Evolutionary conservation across 1,140 invertebrate species (phyloP).

Genomic region (Psix sp.): DNA sequence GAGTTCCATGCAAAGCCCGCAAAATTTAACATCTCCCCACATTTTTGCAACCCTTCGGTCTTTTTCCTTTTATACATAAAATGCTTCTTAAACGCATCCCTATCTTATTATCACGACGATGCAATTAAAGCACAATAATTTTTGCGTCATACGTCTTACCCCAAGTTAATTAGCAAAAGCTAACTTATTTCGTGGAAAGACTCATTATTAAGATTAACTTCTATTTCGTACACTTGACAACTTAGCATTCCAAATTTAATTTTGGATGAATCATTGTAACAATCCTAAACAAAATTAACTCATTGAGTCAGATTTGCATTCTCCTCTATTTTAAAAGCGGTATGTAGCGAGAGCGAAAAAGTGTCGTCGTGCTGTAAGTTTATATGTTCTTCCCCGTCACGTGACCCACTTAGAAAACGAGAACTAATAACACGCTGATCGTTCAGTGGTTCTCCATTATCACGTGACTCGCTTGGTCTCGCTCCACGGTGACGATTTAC

Average conservation of each 20-base stretch:
- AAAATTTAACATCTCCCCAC: conserved; percentile 51
- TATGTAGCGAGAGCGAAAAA: no score
- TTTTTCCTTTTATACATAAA: conserved; percentile 47
- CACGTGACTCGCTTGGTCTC: no score
- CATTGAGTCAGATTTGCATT: no score
- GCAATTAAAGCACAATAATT: conserved; percentile 53
- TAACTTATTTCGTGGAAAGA: conserved; percentile 31
- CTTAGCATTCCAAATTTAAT: neutral
- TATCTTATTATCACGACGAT: conserved; percentile 32
- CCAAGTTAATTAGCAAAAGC: conserved; percentile 37
- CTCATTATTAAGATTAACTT: conserved; percentile 25
- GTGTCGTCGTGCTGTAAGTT: no score
- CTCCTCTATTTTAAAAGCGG: no score
- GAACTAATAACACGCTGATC: no score
- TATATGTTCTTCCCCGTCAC: no score
- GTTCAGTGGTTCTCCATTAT: no score
- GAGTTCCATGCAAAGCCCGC: conserved; percentile 43
- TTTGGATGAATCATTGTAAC: neutral
- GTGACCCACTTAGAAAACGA: no score
- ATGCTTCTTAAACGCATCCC: conserved; percentile 55
- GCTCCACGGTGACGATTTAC: no score
- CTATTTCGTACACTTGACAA: conserved; percentile 2
- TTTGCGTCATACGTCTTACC: conserved; percentile 17
- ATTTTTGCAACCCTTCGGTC: conserved; percentile 46
- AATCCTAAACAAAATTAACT: neutral